Percentiles rank a stretch among this genome's conserved stretches.
Evolutionary conservation across 2,113 vertebrate species (phyloP).

Genomic region (Tor tambroides): DNA sequence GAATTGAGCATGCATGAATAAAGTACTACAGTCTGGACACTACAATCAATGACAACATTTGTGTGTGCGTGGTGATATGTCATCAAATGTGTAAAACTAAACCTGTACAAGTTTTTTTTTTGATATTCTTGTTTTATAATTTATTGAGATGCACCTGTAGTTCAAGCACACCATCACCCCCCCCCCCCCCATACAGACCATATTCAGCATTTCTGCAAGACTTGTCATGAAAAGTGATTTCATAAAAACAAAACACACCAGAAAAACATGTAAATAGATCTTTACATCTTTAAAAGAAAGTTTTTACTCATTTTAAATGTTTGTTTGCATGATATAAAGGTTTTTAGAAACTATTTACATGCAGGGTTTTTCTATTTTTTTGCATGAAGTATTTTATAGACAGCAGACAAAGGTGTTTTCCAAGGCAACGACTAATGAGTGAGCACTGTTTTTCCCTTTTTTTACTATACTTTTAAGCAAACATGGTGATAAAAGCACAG

Average conservation of each 20-base stretch:
- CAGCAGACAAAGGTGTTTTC: slow-evolving; percentile 13
- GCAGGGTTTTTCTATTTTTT: slow-evolving; percentile 66
- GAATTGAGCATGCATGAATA: neutral
- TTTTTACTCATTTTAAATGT: slow-evolving; percentile 65
- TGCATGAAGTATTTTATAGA: slow-evolving; percentile 39
- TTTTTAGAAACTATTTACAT: slow-evolving; percentile 79
- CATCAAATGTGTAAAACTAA: neutral
- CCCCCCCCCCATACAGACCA: slow-evolving; percentile 58
- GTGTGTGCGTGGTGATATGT: neutral
- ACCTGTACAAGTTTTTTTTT: slow-evolving; percentile 58
- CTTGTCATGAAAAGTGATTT: slow-evolving; percentile 74
- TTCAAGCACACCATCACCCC: slow-evolving; percentile 52
- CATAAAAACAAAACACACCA: slow-evolving; percentile 61
- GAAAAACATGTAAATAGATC: slow-evolving; percentile 54
- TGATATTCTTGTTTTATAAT: slow-evolving; percentile 30
- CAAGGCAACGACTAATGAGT: neutral
- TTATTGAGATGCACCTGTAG: no score
- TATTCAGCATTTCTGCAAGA: slow-evolving; percentile 83
- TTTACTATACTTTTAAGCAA: slow-evolving; percentile 74
- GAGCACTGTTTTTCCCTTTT: slow-evolving; percentile 54
- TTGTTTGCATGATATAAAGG: slow-evolving; percentile 62
- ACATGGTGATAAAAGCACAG: slow-evolving; percentile 79
- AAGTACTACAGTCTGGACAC: neutral
- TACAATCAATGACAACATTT: neutral
- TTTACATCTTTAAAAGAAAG: no score